A percentile compares a stretch with the other conserved stretches of the same genome.
Conservation (phyloP, 2,888 invertebrate species). For the Andrena marginata region DNA sequence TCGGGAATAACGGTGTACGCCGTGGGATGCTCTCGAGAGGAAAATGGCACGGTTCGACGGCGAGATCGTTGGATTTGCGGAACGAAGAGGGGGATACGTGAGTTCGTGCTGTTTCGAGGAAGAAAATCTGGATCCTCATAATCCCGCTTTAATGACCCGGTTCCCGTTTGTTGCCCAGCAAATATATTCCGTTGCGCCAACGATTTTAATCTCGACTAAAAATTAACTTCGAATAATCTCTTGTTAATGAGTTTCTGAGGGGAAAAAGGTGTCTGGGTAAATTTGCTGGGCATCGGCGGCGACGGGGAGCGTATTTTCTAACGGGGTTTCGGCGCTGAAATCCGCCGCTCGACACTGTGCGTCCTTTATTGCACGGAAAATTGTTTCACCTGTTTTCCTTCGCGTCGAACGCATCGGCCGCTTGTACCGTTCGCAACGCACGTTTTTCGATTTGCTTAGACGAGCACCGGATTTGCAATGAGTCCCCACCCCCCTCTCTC, state of each 20-base stretch:
- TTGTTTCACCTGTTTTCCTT: conserved; percentile 23
- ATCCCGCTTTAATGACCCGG: conserved; percentile 45
- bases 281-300: background rate
- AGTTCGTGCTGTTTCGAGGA: conserved; percentile 19
- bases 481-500: conserved; percentile 3
- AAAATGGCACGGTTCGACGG: conserved; percentile 15
- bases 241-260: conserved; percentile 41
- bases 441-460: conserved; percentile 54
- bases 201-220: conserved; percentile 34
- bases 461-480: conserved; percentile 52
- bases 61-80: conserved; percentile 20
- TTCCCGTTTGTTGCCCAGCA: conserved; percentile 22
- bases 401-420: background rate
- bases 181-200: conserved; percentile 19
- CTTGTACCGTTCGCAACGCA: conserved; percentile 28
- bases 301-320: background rate
- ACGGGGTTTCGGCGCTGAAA: background rate
- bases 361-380: conserved; percentile 18
- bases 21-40: conserved; percentile 21
- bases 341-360: background rate
- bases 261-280: background rate
- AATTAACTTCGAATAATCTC: conserved; percentile 54
- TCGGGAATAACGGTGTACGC: conserved; percentile 30
- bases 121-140: conserved; percentile 20
- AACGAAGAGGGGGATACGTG: conserved; percentile 20